Percentiles rank a stretch among this genome's conserved stretches.
phyloP scores from a whole-genome alignment of 23 tunicate species.

The Oikopleura albicans region DNA sequence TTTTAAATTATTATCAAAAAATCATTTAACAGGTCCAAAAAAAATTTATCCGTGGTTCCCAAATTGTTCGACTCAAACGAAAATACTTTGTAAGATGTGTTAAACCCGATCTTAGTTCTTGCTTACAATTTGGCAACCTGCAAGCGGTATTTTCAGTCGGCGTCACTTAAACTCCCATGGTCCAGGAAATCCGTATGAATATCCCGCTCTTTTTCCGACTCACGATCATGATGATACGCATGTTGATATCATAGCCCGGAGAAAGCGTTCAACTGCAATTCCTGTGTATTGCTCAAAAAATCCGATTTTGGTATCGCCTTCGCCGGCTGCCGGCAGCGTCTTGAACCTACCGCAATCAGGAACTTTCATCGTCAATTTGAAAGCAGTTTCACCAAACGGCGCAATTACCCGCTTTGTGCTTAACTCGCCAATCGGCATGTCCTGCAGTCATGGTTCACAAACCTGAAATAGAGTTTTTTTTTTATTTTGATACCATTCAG shows the following conservation, averaged over 20 bases:
- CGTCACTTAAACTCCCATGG: not conserved
- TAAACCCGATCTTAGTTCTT: too few species aligned
- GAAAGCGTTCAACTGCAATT: not conserved
- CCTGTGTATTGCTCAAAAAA: not conserved
- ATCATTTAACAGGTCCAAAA: too few species aligned
- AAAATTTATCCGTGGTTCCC: too few species aligned
- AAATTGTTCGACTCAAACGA: too few species aligned
- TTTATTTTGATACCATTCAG: too few species aligned
- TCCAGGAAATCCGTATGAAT: not conserved
- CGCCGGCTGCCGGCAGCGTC: not conserved
- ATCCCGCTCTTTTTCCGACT: not conserved
- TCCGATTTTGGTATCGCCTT: not conserved
- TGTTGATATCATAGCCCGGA: not conserved
- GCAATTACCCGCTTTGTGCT: not conserved
- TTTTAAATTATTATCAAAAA: too few species aligned
- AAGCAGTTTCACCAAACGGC: not conserved
- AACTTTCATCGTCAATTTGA: not conserved
- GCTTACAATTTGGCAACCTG: not conserved
- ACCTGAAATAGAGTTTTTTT: too few species aligned
- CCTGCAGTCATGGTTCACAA: not conserved
- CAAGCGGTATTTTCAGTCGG: not conserved
- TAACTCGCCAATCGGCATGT: not conserved
- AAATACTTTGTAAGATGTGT: too few species aligned
- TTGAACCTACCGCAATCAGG: not conserved
- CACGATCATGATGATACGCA: not conserved